Conservation (phyloP, 2,113 vertebrate species). For the Phasianus colchicus region DNA sequence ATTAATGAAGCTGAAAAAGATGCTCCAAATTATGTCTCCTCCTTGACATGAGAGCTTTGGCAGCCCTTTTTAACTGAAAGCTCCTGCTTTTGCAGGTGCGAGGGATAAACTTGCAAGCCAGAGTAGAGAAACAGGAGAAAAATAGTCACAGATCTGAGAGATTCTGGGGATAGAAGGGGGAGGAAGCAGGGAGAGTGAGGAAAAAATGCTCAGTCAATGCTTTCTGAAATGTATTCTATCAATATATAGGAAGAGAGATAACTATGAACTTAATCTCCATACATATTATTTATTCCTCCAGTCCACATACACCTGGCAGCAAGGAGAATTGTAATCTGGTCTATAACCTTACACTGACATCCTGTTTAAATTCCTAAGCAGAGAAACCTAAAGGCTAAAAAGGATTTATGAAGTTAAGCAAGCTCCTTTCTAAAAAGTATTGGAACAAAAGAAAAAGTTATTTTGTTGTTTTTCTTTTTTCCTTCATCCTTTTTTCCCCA, state of each 20-base stretch:
- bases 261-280: conserved; percentile 19
- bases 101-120: conserved; percentile 25
- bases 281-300: conserved; percentile 39
- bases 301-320: conserved; percentile 11
- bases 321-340: conserved; percentile 28
- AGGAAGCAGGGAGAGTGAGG: not conserved
- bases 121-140: not conserved
- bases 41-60: conserved; percentile 52
- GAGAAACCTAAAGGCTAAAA: not conserved
- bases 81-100: conserved; percentile 64
- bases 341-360: conserved; percentile 18
- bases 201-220: not conserved
- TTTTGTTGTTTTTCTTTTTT: not conserved
- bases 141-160: conserved; percentile 17
- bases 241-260: conserved; percentile 22
- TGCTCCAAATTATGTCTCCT: conserved; percentile 61
- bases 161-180: not conserved
- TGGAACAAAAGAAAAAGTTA: conserved; percentile 48
- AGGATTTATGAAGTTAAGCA: conserved; percentile 1
- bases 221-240: conserved; percentile 37
- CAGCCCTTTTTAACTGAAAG: conserved; percentile 51
- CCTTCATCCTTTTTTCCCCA: conserved; percentile 20
- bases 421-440: conserved; percentile 22
- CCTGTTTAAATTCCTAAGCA: conserved; percentile 20
- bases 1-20: conserved; percentile 72